Conservation (phyloP, 2,888 invertebrate species). For the Sinhomidia bicolor region DNA sequence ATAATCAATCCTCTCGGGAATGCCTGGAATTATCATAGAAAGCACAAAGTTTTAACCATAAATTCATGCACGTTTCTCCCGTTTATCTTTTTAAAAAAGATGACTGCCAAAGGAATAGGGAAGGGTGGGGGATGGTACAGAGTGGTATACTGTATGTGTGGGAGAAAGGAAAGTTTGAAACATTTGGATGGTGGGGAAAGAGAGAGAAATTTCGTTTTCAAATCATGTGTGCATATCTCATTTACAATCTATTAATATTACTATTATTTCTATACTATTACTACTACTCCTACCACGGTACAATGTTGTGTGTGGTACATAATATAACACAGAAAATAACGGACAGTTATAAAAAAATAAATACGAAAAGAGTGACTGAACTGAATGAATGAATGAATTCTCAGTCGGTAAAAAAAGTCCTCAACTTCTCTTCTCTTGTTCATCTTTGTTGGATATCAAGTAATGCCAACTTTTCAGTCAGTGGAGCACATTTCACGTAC, state of each 20-base stretch:
- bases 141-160: no score
- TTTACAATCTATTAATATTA: slow-evolving; percentile 46
- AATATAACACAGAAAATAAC: background rate
- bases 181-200: background rate
- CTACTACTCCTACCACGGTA: background rate
- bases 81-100: slow-evolving; percentile 69
- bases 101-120: slow-evolving; percentile 58
- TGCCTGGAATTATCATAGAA: slow-evolving; percentile 83
- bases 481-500: slow-evolving; percentile 66
- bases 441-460: slow-evolving; percentile 37
- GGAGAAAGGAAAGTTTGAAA: slow-evolving; percentile 25
- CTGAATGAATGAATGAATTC: slow-evolving; percentile 50
- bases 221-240: slow-evolving; percentile 14
- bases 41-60: slow-evolving; percentile 80
- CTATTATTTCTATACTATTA: background rate
- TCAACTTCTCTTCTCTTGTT: no score
- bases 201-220: slow-evolving; percentile 28
- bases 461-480: slow-evolving; percentile 40
- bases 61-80: slow-evolving; percentile 70
- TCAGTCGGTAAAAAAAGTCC: slow-evolving; percentile 17
- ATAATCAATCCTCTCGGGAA: slow-evolving; percentile 93
- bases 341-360: background rate
- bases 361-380: slow-evolving; percentile 3
- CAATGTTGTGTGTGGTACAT: background rate
- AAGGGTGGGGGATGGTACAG: slow-evolving; percentile 14